Evolutionary conservation across 2,888 invertebrate species (phyloP), one percentile per base, ranked within the genome.

Genomic region (Galerucella nymphaeae): DNA sequence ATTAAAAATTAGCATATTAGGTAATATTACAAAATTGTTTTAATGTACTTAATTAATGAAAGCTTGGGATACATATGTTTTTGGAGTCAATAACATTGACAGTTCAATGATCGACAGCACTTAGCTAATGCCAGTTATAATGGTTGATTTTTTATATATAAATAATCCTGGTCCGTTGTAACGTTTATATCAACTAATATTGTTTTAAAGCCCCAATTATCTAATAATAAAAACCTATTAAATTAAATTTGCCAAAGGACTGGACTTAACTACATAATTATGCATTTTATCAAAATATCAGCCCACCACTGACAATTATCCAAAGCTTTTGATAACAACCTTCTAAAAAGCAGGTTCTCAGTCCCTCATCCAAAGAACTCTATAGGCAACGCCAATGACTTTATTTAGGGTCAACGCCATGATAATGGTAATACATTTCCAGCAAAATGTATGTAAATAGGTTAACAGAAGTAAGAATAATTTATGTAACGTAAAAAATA

Each of bases 391-490:
- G 63, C 63, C 18, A 41, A 41, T 48, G 45, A 55, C 55, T 66
- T 57, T 57, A 66, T 66, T 66, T 59, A 68, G 62, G 68, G 68
- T 68, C 68, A 68, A 68, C 62, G 68, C 61, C 68, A 62, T 53
- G 50, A 42, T 68, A 62, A 68, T 68, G 58, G 58, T 58, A 30
- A 62, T 63, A 18, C 18, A 63, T 41, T 61, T 61, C 62, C 68
- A 59, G 50, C 68, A 41, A 62, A 68, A 62, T 68, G 53, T 68
- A 68, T 68, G 68, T 68, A 68, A 68, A 68, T 61, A 62, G 68
- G 68, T 68, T 68, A 68, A 68, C 68, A 68, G 68, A 68, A 68
- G 61, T 68, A 53, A 68, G 62, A 68, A 61, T 68, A 62, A 61
- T 68, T 61, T 68, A 48, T 68, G 48, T 59, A 61, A 20, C 57